Evolutionary conservation across 2,113 vertebrate genomes (phyloP).

Genomic region (Colistium nudipinnis): DNA sequence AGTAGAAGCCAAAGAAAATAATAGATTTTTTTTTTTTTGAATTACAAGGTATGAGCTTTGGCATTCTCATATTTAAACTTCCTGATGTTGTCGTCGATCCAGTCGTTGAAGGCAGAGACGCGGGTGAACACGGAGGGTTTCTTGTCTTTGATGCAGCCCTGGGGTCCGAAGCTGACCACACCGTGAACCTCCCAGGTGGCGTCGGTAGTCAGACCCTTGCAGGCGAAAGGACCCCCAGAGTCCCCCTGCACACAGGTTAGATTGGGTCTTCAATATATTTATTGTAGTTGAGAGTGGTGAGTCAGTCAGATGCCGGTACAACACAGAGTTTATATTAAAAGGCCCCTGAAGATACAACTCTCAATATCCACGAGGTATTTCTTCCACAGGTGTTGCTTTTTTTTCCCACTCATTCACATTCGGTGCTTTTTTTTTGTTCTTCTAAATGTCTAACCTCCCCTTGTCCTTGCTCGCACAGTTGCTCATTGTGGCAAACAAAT

Average conservation of each 20-base stretch:
- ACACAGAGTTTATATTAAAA: too few relatives aligned
- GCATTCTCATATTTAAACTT: constrained; percentile 69
- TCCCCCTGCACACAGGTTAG: constrained; percentile 61
- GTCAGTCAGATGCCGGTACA: too few relatives aligned
- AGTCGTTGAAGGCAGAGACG: constrained; percentile 77
- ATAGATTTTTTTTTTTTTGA: neutral
- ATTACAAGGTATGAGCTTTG: constrained; percentile 1
- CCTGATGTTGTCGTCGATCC: constrained; percentile 76
- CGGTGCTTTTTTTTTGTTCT: too few relatives aligned
- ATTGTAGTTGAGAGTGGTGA: too few relatives aligned
- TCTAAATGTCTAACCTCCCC: neutral
- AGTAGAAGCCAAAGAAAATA: too few relatives aligned
- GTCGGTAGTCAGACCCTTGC: constrained; percentile 17
- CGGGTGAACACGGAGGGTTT: constrained; percentile 81
- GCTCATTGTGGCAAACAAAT: constrained; percentile 27
- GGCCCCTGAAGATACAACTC: too few relatives aligned
- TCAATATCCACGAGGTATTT: too few relatives aligned
- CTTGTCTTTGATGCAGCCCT: constrained; percentile 76
- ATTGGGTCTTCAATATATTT: too few relatives aligned
- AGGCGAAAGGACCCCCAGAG: constrained; percentile 76
- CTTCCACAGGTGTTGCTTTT: too few relatives aligned
- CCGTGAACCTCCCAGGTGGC: constrained; percentile 77
- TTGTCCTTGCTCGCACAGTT: neutral
- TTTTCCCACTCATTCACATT: too few relatives aligned
- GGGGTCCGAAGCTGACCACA: constrained; percentile 73